A percentile compares a stretch with the other conserved stretches of the same genome.
These are phyloP conservation scores for Cryptotis parvus DNA, from an alignment of 2,113 vertebrate genomes.

Conservation along the genomic window DNA sequence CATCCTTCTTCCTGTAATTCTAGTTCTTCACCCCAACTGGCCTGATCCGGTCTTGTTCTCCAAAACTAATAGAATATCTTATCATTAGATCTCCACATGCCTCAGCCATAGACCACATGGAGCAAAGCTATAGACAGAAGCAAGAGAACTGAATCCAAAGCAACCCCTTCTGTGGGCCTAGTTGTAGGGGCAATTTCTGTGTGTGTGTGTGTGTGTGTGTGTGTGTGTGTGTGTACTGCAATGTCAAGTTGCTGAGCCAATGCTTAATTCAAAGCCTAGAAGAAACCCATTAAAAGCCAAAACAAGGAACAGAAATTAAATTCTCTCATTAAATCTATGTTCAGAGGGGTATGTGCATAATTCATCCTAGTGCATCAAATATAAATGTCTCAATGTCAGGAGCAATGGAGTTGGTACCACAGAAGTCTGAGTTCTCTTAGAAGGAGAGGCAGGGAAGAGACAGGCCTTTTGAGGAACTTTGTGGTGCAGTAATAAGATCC, in stretches of 20 bases:
- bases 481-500: not conserved
- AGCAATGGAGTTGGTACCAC: not conserved
- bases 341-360: conserved; percentile 94
- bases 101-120: not conserved
- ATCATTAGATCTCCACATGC: not conserved
- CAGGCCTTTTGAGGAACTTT: not conserved
- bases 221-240: conserved; percentile 68
- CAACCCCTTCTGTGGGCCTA: not conserved
- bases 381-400: conserved; percentile 89
- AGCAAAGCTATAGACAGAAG: not conserved
- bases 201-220: conserved; percentile 6
- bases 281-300: conserved; percentile 81
- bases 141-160: not conserved
- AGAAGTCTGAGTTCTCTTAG: not conserved
- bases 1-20: not conserved
- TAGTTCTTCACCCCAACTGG: not conserved
- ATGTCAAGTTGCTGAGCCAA: conserved; percentile 78
- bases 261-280: conserved; percentile 90
- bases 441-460: conserved; percentile 11
- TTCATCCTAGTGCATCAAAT: conserved; percentile 95
- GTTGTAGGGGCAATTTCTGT: conserved; percentile 65
- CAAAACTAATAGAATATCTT: not conserved
- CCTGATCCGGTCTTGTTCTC: not conserved
- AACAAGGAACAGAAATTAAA: conserved; percentile 76
- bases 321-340: conserved; percentile 94